Evolutionary conservation across 2,888 invertebrate genomes (phyloP).

Genomic region (Pseudococcus jackbeardsleyi): DNA sequence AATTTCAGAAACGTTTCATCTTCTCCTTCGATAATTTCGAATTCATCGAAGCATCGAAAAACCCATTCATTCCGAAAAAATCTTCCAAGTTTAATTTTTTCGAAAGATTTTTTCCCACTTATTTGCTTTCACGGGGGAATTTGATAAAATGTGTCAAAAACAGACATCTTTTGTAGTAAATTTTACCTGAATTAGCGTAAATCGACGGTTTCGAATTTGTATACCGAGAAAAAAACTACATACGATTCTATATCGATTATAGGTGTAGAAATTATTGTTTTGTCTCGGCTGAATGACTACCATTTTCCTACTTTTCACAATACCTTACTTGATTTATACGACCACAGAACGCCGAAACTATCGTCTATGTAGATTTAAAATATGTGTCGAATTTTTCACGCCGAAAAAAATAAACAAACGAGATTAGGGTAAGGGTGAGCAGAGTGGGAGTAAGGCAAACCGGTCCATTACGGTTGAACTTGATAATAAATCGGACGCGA

Average conservation of each 20-base stretch:
- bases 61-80: no score
- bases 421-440: neutral
- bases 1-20: no score
- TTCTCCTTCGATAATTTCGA: no score
- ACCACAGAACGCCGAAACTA: neutral
- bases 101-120: no score
- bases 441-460: neutral
- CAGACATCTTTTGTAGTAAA: neutral
- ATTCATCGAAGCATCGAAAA: no score
- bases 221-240: neutral
- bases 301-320: neutral
- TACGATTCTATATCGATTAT: neutral
- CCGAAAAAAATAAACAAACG: neutral
- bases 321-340: neutral
- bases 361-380: neutral
- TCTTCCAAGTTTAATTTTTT: no score
- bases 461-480: slow-evolving; percentile 28
- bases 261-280: neutral
- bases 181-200: neutral
- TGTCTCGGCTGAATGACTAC: neutral
- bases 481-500: slow-evolving; percentile 14
- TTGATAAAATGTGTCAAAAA: neutral
- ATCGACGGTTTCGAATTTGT: neutral
- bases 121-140: no score
- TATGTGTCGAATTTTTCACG: slow-evolving; percentile 23